Conservation (phyloP, 30 jellyfish, hydroid and myxozoan genomes). For the Cassiopea andromeda region DNA sequence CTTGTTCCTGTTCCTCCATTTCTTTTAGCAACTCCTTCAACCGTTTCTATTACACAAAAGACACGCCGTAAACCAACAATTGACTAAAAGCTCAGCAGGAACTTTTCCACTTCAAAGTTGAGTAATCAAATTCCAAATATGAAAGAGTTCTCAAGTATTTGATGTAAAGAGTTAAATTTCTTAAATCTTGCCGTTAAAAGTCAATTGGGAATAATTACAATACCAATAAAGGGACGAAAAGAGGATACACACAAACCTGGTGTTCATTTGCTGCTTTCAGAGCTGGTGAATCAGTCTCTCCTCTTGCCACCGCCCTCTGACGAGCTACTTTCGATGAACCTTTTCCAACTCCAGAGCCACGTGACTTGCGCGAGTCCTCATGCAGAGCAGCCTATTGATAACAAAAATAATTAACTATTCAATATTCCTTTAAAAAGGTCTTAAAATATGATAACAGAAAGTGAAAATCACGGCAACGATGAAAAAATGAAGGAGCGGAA, state of each 20-base stretch:
- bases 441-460: background rate
- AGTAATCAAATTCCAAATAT: too few relatives aligned
- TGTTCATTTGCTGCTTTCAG: constrained; percentile 76
- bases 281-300: constrained; percentile 92
- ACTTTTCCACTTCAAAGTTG: too few relatives aligned
- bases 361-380: constrained; percentile 59
- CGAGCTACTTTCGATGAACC: constrained; percentile 90
- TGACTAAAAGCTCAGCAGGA: too few relatives aligned
- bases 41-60: constrained; percentile 69
- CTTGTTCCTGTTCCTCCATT: constrained; percentile 87
- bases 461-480: background rate
- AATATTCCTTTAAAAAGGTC: background rate
- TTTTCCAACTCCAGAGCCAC: constrained; percentile 38
- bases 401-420: background rate
- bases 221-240: background rate
- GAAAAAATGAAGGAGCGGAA: too few relatives aligned
- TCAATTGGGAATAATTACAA: background rate
- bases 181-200: too few relatives aligned
- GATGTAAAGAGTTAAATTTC: too few relatives aligned
- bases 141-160: too few relatives aligned
- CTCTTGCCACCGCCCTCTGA: constrained; percentile 95
- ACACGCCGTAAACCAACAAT: background rate
- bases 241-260: constrained; percentile 67
- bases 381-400: constrained; percentile 46
- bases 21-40: constrained; percentile 90